Base-by-base conservation (phyloP, 2,113 vertebrate genomes). In the Sebastes fasciatus region DNA sequence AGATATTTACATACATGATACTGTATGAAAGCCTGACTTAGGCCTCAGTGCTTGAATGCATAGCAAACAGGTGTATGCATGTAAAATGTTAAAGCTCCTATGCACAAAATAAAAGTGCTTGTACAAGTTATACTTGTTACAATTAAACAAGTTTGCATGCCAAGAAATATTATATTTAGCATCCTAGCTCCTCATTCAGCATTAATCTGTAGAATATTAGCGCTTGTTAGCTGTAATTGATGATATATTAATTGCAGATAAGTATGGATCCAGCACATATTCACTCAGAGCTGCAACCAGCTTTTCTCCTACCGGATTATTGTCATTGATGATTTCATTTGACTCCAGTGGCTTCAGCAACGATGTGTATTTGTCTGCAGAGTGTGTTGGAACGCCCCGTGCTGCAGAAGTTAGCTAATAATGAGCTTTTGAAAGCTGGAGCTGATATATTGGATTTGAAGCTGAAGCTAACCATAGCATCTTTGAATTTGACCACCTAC, bases 231-330 rank as follows among this genome's bases (percentile, higher is more conserved):
- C 65, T 61, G 11, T 61, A 16, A 54, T 21, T 82, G 34, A 63
- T 12, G 11, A 12, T 55, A 48, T 19, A 4, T 49, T 65, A 64
- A 26, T 49, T 69, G 4, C 6, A 21, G 4, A 40, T 43, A 23
- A 71, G 21, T 49, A 63, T 77, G 45, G 26, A 71, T 26, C 5
- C 66, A 51, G 19, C 42, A 63, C 4, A 17, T 58, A 70, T 54
- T 19, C 13, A 48, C 55, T 62, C 26, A 26, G 34, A 52, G 26
- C 14, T 43, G 55, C 45, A 46, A 43, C 13, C 26, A 65, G 66
- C 6, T 61, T 69, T 52, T 43, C 17, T 73, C 52, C 9, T 1
- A n/a, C 26, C 10, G 40, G 17, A 70, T 45, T 57, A 51, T 64
- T 74, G 4, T 70, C 21, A 70, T 11, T 55, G 7, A 46, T 54